A percentile compares a stretch with the other conserved stretches of the same genome.
These are phyloP conservation scores for Dendrocopos noguchii DNA, from an alignment of 2,113 vertebrate species.

Conservation along the genomic window DNA sequence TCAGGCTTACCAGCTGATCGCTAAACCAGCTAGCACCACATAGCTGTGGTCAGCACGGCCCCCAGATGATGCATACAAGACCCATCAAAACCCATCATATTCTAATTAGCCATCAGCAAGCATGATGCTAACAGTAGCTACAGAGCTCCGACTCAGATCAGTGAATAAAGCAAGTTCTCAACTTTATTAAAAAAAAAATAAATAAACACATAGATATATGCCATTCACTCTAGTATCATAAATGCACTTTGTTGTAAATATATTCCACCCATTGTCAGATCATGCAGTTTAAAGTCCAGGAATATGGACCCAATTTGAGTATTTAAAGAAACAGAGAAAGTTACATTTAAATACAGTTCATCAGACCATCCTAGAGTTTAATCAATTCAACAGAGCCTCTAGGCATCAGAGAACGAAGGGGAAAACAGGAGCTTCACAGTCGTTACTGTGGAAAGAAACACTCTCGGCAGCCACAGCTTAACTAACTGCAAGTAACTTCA, in stretches of 20 bases:
- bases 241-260: neutral
- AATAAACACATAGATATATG: neutral
- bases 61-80: neutral
- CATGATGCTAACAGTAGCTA: neutral
- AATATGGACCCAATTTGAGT: neutral
- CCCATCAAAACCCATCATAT: neutral
- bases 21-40: neutral
- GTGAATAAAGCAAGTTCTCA: neutral
- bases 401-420: neutral
- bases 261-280: neutral
- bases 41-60: neutral
- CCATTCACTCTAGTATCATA: neutral
- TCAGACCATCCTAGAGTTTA: neutral
- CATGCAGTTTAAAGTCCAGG: neutral
- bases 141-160: neutral
- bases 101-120: neutral
- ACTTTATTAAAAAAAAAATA: neutral
- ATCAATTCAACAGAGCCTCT: neutral
- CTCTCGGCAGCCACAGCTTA: neutral
- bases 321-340: neutral
- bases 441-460: neutral
- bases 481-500: constrained; percentile 5
- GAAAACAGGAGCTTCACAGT: neutral
- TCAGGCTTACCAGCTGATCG: neutral
- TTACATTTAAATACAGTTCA: neutral